phyloP scores from a whole-genome alignment of 2,888 invertebrate genomes.

The Nemotelus nigrinus region DNA sequence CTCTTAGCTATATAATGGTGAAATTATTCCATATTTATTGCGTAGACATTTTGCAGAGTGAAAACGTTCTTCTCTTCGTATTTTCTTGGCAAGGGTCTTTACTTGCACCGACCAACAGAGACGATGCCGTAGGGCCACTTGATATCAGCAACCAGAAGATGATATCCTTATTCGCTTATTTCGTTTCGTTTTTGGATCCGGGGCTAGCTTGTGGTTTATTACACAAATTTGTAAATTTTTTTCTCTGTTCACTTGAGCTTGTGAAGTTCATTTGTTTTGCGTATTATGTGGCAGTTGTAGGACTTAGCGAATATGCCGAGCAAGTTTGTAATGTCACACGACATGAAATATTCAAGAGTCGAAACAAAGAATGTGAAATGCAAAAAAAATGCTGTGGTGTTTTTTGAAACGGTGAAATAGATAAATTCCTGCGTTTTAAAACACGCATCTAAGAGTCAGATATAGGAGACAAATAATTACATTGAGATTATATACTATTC shows the following conservation, averaged over 20 bases:
- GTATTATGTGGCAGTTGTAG: conserved; percentile 25
- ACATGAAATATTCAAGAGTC: conserved; percentile 15
- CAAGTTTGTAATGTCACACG: conserved; percentile 13
- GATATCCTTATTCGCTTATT: not conserved
- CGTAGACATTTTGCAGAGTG: conserved; percentile 28
- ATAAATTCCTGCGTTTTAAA: too few relatives aligned
- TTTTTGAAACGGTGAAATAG: too few relatives aligned
- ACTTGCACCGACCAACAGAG: not conserved
- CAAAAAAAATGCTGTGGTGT: not conserved
- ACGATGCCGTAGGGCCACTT: too few relatives aligned
- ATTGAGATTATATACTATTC: too few relatives aligned
- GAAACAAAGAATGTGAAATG: not conserved
- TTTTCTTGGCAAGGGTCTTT: conserved; percentile 13
- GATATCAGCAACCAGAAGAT: too few relatives aligned
- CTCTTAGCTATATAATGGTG: conserved; percentile 14
- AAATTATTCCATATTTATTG: conserved; percentile 44
- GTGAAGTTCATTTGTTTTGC: conserved; percentile 30
- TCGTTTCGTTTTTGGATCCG: not conserved
- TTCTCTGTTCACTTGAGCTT: too few relatives aligned
- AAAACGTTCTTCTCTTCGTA: not conserved
- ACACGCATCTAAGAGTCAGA: too few relatives aligned
- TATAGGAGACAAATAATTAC: too few relatives aligned
- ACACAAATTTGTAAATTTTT: conserved; percentile 38
- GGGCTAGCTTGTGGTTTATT: conserved; percentile 34
- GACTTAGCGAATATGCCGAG: conserved; percentile 30